Conservation (phyloP, 2,797 vertebrate genomes). For the Danio jaintianensis region DNA sequence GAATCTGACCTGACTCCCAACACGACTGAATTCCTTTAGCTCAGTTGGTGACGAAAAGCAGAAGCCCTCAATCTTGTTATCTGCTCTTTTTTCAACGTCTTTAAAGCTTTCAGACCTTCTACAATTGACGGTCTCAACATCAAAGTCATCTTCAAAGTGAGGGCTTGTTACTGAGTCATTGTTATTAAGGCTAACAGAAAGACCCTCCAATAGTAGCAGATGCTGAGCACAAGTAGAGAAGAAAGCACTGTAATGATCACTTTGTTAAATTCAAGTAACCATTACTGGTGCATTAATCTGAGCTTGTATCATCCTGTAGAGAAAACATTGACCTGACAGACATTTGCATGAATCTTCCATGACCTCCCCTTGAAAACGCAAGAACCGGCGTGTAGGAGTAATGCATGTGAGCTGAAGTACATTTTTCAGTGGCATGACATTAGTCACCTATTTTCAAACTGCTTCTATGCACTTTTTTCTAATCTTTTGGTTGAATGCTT, state of each 20-base stretch:
- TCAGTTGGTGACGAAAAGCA: conserved; percentile 28
- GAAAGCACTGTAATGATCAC: conserved; percentile 27
- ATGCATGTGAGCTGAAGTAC: background rate
- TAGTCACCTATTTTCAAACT: background rate
- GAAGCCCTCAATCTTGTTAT: conserved; percentile 44
- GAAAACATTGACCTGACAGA: background rate
- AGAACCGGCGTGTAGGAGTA: background rate
- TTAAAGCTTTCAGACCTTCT: conserved; percentile 43
- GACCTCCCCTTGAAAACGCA: background rate
- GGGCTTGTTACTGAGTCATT: conserved; percentile 35
- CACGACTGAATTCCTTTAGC: background rate
- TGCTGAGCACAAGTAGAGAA: conserved; percentile 12
- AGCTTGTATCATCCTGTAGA: conserved; percentile 1
- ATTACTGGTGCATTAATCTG: conserved; percentile 11
- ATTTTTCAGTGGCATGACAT: background rate
- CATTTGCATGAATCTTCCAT: background rate
- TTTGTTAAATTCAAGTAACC: conserved; percentile 13
- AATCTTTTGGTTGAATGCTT: background rate
- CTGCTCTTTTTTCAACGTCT: conserved; percentile 24
- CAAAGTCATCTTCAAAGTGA: conserved; percentile 33
- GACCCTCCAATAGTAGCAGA: conserved; percentile 3
- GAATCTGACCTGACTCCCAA: background rate
- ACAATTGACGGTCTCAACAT: conserved; percentile 43
- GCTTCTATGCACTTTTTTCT: background rate
- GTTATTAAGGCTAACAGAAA: conserved; percentile 27